Percentiles rank a stretch among this genome's conserved stretches.
Conservation (phyloP, 2,888 invertebrate species). For the Ethmia dodecea region DNA sequence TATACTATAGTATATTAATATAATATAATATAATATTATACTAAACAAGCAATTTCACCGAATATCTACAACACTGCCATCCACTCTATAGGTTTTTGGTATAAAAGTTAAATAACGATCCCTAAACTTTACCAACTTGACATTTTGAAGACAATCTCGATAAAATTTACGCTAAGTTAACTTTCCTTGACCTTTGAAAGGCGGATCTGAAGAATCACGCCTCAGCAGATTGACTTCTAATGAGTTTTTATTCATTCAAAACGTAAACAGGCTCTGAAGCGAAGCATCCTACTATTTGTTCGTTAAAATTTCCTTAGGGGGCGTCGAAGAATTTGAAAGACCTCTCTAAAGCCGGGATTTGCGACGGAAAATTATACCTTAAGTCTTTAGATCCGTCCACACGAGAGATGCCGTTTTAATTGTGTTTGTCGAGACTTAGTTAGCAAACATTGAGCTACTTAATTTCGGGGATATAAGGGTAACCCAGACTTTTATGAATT, state of each 20-base stretch:
- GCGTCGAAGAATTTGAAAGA: conserved; percentile 41
- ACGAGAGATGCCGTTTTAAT: conserved; percentile 64
- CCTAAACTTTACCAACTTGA: too few relatives aligned
- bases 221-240: too few relatives aligned
- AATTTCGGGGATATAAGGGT: conserved; percentile 38
- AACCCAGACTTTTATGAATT: conserved; percentile 33
- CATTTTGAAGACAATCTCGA: too few relatives aligned
- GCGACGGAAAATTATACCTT: conserved; percentile 56
- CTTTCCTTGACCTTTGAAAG: too few relatives aligned
- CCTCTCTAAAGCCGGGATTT: conserved; percentile 51
- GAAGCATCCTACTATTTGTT: conserved; percentile 20
- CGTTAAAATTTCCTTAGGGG: conserved; percentile 44
- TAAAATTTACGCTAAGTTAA: too few relatives aligned
- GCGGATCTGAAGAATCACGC: too few relatives aligned
- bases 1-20: too few relatives aligned
- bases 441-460: conserved; percentile 54
- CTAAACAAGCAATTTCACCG: too few relatives aligned
- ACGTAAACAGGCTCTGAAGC: conserved; percentile 11
- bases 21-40: too few relatives aligned
- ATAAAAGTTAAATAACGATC: too few relatives aligned
- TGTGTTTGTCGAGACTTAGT: conserved; percentile 63
- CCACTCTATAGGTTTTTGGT: too few relatives aligned
- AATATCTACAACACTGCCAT: too few relatives aligned
- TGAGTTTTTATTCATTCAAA: background rate
- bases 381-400: conserved; percentile 54